Conservation (phyloP, 1,140 invertebrate genomes). For the Drosophila fuyamai region DNA sequence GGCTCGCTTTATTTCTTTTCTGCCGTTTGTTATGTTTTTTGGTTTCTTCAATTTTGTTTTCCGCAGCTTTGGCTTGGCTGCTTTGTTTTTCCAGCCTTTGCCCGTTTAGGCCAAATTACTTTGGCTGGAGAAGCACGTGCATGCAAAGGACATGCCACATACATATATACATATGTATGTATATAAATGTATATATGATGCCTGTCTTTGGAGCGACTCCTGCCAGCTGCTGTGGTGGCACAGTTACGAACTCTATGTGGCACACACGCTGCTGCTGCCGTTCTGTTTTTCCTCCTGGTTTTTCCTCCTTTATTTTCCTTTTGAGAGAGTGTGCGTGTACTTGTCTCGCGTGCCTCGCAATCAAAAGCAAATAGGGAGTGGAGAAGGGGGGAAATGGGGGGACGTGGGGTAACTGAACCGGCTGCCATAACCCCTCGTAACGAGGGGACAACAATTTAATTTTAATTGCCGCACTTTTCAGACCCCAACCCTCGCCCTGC, state of each 20-base stretch:
- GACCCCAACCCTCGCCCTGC: neutral
- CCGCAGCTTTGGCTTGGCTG: constrained; percentile 7
- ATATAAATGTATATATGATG: constrained; percentile 9
- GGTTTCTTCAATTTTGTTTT: constrained; percentile 29
- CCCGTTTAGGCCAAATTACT: constrained; percentile 38
- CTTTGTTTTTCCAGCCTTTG: constrained; percentile 12
- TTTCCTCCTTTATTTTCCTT: neutral
- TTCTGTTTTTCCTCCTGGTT: constrained; percentile 4
- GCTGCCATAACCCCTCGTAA: constrained; percentile 19
- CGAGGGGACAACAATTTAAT: constrained; percentile 72
- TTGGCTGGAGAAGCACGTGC: constrained; percentile 68
- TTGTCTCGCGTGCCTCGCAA: constrained; percentile 55
- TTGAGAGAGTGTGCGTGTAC: constrained; percentile 30
- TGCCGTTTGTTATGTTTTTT: constrained; percentile 35
- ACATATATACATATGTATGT: constrained; percentile 13
- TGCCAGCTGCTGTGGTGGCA: constrained; percentile 45
- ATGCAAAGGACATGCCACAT: constrained; percentile 53
- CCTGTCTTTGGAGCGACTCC: constrained; percentile 49
- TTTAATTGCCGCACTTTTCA: constrained; percentile 72
- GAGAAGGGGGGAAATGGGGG: neutral
- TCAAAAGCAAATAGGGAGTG: constrained; percentile 11
- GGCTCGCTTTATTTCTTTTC: constrained; percentile 2
- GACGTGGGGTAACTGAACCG: constrained; percentile 9
- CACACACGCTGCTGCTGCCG: constrained; percentile 22
- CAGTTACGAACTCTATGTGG: constrained; percentile 49